Percentiles rank a stretch among this genome's conserved stretches.
Conservation (phyloP, 1,140 invertebrate species). For the Drosophila pseudoobscura region DNA sequence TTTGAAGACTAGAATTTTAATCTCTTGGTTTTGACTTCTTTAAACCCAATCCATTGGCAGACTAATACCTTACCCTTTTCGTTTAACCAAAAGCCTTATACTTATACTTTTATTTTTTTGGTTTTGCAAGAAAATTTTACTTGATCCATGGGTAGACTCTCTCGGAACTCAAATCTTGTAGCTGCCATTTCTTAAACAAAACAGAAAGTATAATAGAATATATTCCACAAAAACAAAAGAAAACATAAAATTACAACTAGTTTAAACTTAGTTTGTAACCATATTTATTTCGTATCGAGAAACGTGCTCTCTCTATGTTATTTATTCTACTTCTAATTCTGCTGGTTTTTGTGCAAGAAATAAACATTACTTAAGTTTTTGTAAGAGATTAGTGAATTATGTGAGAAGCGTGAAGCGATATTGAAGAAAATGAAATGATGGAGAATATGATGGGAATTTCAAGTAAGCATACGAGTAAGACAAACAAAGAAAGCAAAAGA, state of each 20-base stretch:
- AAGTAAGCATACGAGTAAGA: slow-evolving; percentile 40
- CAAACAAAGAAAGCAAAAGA: slow-evolving; percentile 13
- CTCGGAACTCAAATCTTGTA: slow-evolving; percentile 62
- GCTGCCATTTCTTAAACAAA: slow-evolving; percentile 53
- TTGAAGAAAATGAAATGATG: slow-evolving; percentile 13
- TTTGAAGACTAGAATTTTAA: neutral
- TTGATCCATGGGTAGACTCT: neutral
- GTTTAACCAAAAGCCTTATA: no score
- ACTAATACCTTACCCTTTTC: neutral
- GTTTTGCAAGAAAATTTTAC: no score
- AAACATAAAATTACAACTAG: slow-evolving; percentile 35
- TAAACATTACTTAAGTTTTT: slow-evolving; percentile 71
- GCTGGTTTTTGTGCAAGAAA: slow-evolving; percentile 45
- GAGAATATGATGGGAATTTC: slow-evolving; percentile 48
- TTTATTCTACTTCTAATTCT: slow-evolving; percentile 17
- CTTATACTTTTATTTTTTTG: no score
- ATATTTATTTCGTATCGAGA: slow-evolving; percentile 25
- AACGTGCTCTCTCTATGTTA: slow-evolving; percentile 19
- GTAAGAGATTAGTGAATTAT: slow-evolving; percentile 77
- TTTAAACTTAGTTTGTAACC: slow-evolving; percentile 64
- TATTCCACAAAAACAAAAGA: slow-evolving; percentile 19
- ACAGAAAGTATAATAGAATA: slow-evolving; percentile 9
- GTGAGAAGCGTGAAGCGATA: slow-evolving; percentile 28
- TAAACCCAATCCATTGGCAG: slow-evolving; percentile 25
- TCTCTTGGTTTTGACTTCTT: neutral